phyloP scores from a whole-genome alignment of 2,888 invertebrate genomes.

The Drosophila robusta region DNA sequence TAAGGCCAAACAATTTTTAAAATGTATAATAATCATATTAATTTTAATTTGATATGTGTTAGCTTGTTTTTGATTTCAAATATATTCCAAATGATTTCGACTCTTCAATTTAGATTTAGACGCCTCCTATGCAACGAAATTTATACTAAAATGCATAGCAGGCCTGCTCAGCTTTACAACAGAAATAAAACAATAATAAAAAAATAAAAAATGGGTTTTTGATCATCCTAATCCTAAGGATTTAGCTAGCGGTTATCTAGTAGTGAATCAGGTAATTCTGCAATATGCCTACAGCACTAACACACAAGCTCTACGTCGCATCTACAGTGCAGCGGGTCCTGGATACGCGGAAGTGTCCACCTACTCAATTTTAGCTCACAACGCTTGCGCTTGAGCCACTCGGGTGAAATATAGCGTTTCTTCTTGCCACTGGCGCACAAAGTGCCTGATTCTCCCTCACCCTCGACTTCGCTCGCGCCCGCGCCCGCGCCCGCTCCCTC shows the following conservation, averaged over 20 bases:
- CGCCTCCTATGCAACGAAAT: too few species aligned
- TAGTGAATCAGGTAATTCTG: too few species aligned
- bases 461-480: background rate
- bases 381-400: slow-evolving; percentile 84
- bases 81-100: too few species aligned
- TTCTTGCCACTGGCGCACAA: slow-evolving; percentile 73
- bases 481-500: background rate
- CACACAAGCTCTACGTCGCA: background rate
- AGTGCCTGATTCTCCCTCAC: slow-evolving; percentile 12
- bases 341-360: slow-evolving; percentile 33
- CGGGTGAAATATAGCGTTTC: slow-evolving; percentile 83
- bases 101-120: too few species aligned
- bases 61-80: too few species aligned
- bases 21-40: too few species aligned
- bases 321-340: background rate
- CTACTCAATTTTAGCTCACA: slow-evolving; percentile 83
- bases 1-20: too few species aligned
- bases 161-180: too few species aligned
- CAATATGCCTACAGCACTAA: background rate
- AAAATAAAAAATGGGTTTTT: too few species aligned
- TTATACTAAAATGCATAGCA: too few species aligned
- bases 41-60: too few species aligned
- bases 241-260: background rate
- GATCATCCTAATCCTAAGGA: background rate
- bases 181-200: too few species aligned